Evolutionary conservation across 2,113 vertebrate species (phyloP).

Genomic region (Pseudopipra pipra): DNA sequence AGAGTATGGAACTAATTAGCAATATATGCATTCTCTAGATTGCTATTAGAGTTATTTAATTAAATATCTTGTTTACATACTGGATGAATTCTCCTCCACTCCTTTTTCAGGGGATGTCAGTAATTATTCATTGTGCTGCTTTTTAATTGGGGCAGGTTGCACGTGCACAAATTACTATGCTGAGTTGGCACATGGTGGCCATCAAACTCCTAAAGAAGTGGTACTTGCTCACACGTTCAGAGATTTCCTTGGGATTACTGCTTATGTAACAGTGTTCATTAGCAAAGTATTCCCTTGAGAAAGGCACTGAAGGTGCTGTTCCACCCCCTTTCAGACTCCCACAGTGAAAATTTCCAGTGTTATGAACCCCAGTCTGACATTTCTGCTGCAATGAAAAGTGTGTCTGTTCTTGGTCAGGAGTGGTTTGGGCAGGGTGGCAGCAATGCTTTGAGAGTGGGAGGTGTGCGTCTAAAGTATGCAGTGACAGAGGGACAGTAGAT

Average conservation of each 20-base stretch:
- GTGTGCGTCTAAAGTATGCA: not conserved
- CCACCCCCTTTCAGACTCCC: not conserved
- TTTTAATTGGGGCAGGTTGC: not conserved
- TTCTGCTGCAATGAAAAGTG: not conserved
- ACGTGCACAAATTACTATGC: accelerated
- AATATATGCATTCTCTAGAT: not conserved
- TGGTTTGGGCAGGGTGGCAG: not conserved
- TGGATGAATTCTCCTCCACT: not conserved
- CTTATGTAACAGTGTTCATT: not conserved
- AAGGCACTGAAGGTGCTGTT: not conserved
- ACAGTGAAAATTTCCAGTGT: not conserved
- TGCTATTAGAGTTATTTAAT: not conserved
- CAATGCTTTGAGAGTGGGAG: not conserved
- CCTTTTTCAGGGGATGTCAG: not conserved
- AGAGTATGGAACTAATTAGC: not conserved
- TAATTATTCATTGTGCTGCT: not conserved
- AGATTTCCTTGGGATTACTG: not conserved
- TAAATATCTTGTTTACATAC: not conserved
- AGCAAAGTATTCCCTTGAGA: not conserved
- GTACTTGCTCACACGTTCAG: not conserved
- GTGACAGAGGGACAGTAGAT: not conserved
- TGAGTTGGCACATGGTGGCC: not conserved
- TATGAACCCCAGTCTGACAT: not conserved
- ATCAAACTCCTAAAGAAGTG: not conserved
- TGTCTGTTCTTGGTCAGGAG: not conserved